Evolutionary conservation across 2,113 vertebrate genomes (phyloP).

Genomic region (Syrrhaptes paradoxus): DNA sequence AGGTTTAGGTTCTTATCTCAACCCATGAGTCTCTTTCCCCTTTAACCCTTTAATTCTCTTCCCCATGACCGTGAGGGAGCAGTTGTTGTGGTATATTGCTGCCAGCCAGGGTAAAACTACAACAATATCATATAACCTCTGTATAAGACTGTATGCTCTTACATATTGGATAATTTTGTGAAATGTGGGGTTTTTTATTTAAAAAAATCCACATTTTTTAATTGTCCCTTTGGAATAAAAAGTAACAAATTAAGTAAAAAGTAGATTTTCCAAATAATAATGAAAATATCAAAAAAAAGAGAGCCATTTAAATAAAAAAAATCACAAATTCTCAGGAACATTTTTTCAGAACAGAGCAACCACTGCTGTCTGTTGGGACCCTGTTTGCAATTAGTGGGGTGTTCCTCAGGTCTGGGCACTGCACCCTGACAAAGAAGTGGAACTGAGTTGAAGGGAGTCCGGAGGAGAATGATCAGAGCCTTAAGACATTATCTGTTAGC

Average conservation of each 20-base stretch:
- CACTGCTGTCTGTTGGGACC: rapidly evolving
- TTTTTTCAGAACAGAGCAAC: not conserved
- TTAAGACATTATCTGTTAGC: not conserved
- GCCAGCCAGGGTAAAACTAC: no score
- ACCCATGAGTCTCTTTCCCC: no score
- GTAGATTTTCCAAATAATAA: not conserved
- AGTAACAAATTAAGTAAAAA: not conserved
- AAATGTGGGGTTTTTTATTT: not conserved
- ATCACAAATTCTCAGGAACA: not conserved
- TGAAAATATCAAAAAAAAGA: not conserved
- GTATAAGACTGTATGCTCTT: not conserved
- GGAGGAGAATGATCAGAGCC: not conserved
- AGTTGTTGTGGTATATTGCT: no score
- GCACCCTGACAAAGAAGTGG: not conserved
- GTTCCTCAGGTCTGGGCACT: not conserved
- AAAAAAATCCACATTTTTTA: not conserved
- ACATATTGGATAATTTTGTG: not conserved
- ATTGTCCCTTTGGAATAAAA: not conserved
- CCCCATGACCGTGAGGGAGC: no score
- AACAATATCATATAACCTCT: not conserved
- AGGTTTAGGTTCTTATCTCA: no score
- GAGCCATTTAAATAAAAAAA: not conserved
- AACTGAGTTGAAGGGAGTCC: not conserved
- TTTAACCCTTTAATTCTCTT: no score
- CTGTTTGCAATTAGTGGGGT: not conserved